A percentile compares a stretch with the other conserved stretches of the same genome.
Conservation (phyloP, 2,113 vertebrate species). For the Actenoides lindsayi region DNA sequence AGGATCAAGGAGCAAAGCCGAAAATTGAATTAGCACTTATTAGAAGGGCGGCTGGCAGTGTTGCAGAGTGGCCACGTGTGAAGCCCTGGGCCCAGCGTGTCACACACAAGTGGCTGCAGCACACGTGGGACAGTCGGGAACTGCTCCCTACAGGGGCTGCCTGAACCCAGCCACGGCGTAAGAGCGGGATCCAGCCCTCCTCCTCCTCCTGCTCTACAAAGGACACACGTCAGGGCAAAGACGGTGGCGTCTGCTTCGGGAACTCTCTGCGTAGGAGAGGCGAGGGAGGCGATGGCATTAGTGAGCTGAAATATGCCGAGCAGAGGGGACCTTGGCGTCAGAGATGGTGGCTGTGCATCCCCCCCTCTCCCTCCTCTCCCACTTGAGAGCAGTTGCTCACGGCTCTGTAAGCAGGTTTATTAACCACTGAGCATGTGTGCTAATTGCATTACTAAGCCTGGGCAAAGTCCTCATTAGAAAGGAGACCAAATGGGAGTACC, state of each 20-base stretch:
- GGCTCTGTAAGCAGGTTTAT: not conserved
- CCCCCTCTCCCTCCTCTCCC: not conserved
- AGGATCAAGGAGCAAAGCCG: slow-evolving; percentile 50
- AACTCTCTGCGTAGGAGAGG: fast-evolving
- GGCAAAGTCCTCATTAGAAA: not conserved
- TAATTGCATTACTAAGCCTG: not conserved
- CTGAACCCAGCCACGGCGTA: fast-evolving
- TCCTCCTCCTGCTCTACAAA: not conserved
- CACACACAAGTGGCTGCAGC: not conserved
- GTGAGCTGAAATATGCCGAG: not conserved
- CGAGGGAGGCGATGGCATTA: not conserved
- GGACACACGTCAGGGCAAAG: not conserved
- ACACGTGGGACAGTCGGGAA: not conserved
- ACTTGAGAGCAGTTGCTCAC: not conserved
- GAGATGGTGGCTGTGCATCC: not conserved
- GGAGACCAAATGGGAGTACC: not conserved
- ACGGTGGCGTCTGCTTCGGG: fast-evolving
- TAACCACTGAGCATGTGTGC: not conserved
- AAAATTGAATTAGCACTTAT: slow-evolving; percentile 52
- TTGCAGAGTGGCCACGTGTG: not conserved
- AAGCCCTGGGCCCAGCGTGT: not conserved
- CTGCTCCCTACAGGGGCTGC: fast-evolving
- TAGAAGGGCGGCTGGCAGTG: not conserved
- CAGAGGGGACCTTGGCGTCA: not conserved
- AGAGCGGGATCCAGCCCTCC: not conserved